Evolutionary conservation across 2,888 invertebrate genomes (phyloP).

Genomic region (Stratiomys singularior): DNA sequence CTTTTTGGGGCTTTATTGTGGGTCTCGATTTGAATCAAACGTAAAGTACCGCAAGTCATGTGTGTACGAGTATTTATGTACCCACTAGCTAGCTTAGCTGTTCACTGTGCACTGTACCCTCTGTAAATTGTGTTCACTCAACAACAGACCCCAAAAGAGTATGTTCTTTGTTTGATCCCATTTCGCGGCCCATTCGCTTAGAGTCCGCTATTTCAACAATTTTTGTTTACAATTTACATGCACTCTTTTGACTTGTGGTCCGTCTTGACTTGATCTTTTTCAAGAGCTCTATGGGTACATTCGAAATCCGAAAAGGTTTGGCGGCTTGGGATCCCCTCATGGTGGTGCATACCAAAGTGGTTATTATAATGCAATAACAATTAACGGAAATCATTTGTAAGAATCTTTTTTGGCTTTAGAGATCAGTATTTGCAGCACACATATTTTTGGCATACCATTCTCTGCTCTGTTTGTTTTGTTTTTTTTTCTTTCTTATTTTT

Average conservation of each 20-base stretch:
- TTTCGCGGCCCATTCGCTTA: constrained; percentile 24
- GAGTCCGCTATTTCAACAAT: constrained; percentile 19
- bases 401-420: constrained; percentile 9
- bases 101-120: neutral
- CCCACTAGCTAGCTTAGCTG: neutral
- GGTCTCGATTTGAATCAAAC: constrained; percentile 29
- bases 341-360: constrained; percentile 3
- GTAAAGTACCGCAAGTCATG: constrained; percentile 30
- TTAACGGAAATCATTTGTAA: constrained; percentile 39
- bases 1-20: constrained; percentile 31
- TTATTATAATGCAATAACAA: constrained; percentile 27
- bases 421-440: neutral
- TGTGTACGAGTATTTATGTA: neutral
- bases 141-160: constrained; percentile 2
- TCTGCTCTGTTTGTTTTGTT: neutral
- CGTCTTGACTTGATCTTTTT: neutral
- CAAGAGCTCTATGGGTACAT: neutral
- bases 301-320: neutral
- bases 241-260: constrained; percentile 27
- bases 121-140: neutral
- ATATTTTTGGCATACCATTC: no score
- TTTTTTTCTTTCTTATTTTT: neutral
- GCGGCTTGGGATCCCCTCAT: neutral
- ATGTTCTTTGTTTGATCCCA: constrained; percentile 17
- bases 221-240: constrained; percentile 36